Evolutionary conservation across 1,140 invertebrate species (phyloP), one percentile per base, ranked within the genome.

Genomic region (Spodoptera litura): DNA sequence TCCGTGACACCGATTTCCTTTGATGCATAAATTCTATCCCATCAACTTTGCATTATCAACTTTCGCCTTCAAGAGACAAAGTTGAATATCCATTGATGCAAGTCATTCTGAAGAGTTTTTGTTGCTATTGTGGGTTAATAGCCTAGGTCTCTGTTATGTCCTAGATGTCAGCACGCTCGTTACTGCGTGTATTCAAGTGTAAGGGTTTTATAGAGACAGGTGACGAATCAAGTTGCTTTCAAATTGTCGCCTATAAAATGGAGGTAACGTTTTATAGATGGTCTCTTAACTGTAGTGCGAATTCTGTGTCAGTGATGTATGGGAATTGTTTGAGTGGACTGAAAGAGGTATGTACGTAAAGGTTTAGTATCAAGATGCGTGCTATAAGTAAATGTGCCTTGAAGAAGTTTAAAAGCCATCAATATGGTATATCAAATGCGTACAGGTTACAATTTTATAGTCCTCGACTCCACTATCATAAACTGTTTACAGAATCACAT

Each of bases 111-210:
- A 73, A 73, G 53, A 44, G 71, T 73, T 59, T 71, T 71, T 73
- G 70, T 58, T 73, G 55, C 72, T 73, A 73, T 75, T 75, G 72
- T 75, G 31, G 58, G 72, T 75, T 62, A 75, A 75, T 75, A 62
- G 58, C 58, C 59, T 75, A 75, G 59, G 58, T 75, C 44, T 75
- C 31, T 75, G 59, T 53, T 44, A 52, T 75, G 73, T 75, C 59
- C 73, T 75, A 75, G 44, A 64, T 75, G 73, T 75, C 59, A 64
- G 53, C 53, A 58, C 64, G 8, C 73, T 64, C 73, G 73, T 75
- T 75, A 62, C 59, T 64, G 5, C 5, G 20, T 49, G 49, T 75
- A 75, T 75, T 75, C 73, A 75, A 44, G 49, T 51, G 58, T 62
- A 5, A 38, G 12, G 10, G 44, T 20, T 75, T 52, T 53, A 53